Evolutionary conservation across 2,797 vertebrate genomes (phyloP).

Genomic region (Melopsittacus undulatus): DNA sequence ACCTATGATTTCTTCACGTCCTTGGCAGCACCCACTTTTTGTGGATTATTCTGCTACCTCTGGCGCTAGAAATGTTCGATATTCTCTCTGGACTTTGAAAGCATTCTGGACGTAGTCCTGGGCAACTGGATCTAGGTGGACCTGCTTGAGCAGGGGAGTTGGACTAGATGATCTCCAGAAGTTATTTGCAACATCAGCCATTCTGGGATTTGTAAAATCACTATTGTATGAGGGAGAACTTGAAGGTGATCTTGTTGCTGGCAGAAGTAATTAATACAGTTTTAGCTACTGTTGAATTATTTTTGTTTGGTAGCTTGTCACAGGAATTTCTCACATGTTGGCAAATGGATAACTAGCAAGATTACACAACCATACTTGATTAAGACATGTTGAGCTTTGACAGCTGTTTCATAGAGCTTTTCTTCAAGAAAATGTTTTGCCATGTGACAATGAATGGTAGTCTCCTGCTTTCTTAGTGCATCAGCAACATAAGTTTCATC

Average conservation of each 20-base stretch:
- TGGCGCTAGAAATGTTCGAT: background rate
- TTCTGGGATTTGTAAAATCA: background rate
- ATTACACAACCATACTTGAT: background rate
- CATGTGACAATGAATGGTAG: background rate
- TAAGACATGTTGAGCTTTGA: background rate
- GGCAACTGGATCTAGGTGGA: fast-evolving
- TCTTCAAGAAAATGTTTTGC: background rate
- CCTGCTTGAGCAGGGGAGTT: background rate
- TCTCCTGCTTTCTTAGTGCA: background rate
- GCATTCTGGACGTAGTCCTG: background rate
- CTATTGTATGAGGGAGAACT: background rate
- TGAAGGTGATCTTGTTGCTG: background rate
- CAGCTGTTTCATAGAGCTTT: background rate
- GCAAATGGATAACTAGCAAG: background rate
- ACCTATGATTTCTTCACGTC: background rate
- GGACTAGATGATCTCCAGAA: background rate
- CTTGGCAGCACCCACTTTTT: fast-evolving
- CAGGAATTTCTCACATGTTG: background rate
- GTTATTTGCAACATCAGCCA: background rate
- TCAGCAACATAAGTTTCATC: background rate
- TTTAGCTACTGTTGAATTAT: background rate
- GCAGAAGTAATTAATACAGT: background rate
- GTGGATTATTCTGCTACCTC: background rate
- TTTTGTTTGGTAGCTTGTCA: background rate
- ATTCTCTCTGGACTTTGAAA: background rate